Base-by-base conservation (phyloP, 1,140 invertebrate genomes). In the Achatina immaculata region DNA sequence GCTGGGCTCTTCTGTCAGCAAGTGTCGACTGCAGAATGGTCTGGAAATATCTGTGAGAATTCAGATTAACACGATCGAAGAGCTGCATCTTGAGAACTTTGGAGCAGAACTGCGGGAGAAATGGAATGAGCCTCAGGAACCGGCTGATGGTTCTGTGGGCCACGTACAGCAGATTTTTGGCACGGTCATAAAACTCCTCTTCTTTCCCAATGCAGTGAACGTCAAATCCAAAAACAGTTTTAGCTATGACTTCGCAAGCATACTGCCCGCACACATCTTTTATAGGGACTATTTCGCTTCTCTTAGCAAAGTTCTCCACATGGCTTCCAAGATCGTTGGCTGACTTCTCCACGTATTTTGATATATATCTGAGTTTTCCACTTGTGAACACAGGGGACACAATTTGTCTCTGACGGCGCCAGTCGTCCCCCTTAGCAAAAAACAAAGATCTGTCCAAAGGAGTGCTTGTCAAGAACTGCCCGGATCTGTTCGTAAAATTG, bases 181-280 rank as follows among this genome's bases (percentile, higher is more conserved):
- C 40, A 28, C 66, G 28, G 3, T 66, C 6, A 31, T 36, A 31
- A 36, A 77, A 77, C 24, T 77, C 45, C 7, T 31, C 19, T 7
- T 77, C 34, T 21, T 66, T 16, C 6, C 42, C 75, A 7, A 77
- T 65, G 28, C 28, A 65, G 6, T 62, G 7, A 16, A 58, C 75
- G 21, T 66, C 19, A 24, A 77, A 31, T 7, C 75, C 75, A 31
- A 77, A 77, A 14, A 11, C 75, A 38, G 75, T 77, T 43, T 43
- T 77, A 21, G 75, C 75, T 14, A 77, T 77, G 38, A 77, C 36
- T n/a, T 62, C 75, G n/a, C 45, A 65, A 4, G 55, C 24, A 58
- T 51, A 77, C 40, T 34, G 31, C 36, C 75, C 58, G n/a, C 24
- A 38, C 6, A 55, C 28, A 6, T 77, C 55, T 28, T 43, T 51